A percentile compares a stretch with the other conserved stretches of the same genome.
Conservation (phyloP, 2,113 vertebrate species). For the Nettapus auritus region DNA sequence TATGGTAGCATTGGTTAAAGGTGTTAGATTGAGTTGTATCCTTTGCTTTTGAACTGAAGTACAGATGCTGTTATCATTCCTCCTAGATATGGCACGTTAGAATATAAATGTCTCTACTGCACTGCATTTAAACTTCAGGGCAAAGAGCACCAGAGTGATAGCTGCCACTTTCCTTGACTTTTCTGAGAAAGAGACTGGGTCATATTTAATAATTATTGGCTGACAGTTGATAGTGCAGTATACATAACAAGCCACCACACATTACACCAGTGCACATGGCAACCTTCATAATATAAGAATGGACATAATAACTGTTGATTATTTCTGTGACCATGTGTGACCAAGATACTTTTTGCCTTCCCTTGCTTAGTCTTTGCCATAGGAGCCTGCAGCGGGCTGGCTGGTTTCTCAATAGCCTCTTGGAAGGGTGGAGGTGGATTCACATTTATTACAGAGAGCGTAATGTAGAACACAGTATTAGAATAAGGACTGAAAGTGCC, state of each 20-base stretch:
- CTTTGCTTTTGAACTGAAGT: neutral
- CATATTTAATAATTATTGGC: neutral
- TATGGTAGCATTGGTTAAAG: neutral
- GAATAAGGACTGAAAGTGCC: neutral
- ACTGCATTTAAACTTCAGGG: neutral
- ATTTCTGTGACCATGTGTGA: neutral
- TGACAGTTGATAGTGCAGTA: neutral
- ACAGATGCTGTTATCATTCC: neutral
- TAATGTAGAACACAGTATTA: neutral
- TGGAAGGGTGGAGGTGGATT: neutral
- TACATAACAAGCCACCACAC: too few species aligned
- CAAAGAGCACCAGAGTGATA: neutral
- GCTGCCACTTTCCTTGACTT: neutral
- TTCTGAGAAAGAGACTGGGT: neutral
- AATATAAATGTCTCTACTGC: neutral
- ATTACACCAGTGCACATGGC: neutral
- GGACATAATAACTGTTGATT: neutral
- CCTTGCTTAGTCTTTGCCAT: neutral
- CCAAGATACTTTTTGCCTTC: neutral
- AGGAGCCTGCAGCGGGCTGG: neutral
- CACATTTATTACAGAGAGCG: neutral
- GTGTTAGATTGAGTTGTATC: neutral
- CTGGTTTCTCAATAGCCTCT: neutral
- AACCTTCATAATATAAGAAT: neutral
- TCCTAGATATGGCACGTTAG: neutral